Conservation (phyloP, 2,888 invertebrate species). For the Rhorus exstirpatorius region DNA sequence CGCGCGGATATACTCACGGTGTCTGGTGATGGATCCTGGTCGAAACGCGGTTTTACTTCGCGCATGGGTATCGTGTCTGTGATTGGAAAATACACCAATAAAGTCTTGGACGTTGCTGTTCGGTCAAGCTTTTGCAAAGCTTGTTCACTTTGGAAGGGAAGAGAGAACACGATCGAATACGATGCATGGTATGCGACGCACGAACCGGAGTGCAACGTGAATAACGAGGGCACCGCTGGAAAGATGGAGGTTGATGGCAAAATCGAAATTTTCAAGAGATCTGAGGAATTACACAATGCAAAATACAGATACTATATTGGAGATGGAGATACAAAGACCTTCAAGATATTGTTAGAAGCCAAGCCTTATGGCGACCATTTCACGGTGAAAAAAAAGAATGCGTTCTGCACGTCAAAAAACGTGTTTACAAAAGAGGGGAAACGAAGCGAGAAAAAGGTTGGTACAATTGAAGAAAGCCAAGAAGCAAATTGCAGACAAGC, state of each 20-base stretch:
- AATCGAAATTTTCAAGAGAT: slow-evolving; percentile 72
- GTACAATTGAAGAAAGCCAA: slow-evolving; percentile 45
- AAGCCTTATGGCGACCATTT: slow-evolving; percentile 56
- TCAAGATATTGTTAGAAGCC: slow-evolving; percentile 60
- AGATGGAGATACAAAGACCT: slow-evolving; percentile 71
- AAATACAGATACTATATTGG: slow-evolving; percentile 71
- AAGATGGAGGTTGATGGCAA: slow-evolving; percentile 73
- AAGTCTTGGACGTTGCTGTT: slow-evolving; percentile 70
- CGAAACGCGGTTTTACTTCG: slow-evolving; percentile 69
- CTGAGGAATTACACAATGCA: slow-evolving; percentile 58
- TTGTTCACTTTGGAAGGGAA: slow-evolving; percentile 68
- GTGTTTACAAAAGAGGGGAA: slow-evolving; percentile 57
- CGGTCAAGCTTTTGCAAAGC: slow-evolving; percentile 70
- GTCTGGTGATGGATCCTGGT: slow-evolving; percentile 67
- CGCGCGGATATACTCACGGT: slow-evolving; percentile 56
- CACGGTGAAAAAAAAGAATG: slow-evolving; percentile 60
- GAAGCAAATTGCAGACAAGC: slow-evolving; percentile 39
- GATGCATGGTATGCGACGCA: slow-evolving; percentile 69
- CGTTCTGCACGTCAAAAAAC: slow-evolving; percentile 66
- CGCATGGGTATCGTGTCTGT: slow-evolving; percentile 68
- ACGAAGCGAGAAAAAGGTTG: slow-evolving; percentile 57
- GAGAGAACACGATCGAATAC: slow-evolving; percentile 66
- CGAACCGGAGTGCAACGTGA: slow-evolving; percentile 67
- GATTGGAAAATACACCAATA: slow-evolving; percentile 72
- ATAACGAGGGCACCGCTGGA: slow-evolving; percentile 72